Percentiles rank a stretch among this genome's conserved stretches.
These are phyloP conservation scores for Simalia tracyae DNA, from an alignment of 2,797 vertebrate species.

Conservation along the genomic window DNA sequence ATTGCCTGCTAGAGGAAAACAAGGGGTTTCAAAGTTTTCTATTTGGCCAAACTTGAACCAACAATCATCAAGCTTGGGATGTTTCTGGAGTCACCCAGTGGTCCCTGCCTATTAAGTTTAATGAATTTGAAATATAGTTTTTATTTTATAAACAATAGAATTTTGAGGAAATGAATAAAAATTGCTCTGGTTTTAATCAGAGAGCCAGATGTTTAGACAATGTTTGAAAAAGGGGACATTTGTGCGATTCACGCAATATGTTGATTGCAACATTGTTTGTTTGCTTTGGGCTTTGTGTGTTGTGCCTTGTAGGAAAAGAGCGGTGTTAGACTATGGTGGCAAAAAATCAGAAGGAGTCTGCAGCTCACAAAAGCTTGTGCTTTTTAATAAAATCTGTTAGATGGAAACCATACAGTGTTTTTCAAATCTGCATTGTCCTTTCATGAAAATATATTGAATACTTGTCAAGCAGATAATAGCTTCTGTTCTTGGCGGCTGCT, in stretches of 20 bases:
- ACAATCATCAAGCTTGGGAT: neutral
- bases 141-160: neutral
- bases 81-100: neutral
- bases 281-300: neutral
- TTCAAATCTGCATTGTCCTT: neutral
- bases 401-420: neutral
- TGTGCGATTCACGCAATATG: neutral
- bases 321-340: neutral
- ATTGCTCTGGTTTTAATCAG: neutral
- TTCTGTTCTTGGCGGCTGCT: too few relatives aligned
- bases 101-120: neutral
- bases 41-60: neutral
- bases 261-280: too few relatives aligned
- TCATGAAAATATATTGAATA: neutral
- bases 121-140: neutral
- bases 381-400: neutral
- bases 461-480: neutral
- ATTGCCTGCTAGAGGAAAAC: neutral
- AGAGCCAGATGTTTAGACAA: neutral
- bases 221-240: neutral
- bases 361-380: neutral
- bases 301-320: neutral
- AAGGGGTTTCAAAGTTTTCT: neutral
- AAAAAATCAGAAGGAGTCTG: neutral
- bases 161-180: neutral